phyloP scores from a whole-genome alignment of 2,888 invertebrate species.

The Brenthis hecate region DNA sequence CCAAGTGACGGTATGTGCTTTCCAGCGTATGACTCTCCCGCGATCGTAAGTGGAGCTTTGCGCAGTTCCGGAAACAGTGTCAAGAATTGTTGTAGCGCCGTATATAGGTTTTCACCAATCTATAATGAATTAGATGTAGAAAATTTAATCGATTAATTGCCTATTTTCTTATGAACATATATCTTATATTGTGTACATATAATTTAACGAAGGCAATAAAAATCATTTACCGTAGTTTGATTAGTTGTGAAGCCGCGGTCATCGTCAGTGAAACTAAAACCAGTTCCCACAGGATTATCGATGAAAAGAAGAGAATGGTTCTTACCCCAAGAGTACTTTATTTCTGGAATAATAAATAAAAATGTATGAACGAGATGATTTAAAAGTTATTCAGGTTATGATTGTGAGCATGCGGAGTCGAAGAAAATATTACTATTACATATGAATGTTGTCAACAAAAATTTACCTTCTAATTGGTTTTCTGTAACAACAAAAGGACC shows the following conservation, averaged over 20 bases:
- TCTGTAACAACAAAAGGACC: conserved; percentile 83
- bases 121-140: conserved; percentile 41
- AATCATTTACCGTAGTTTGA: conserved; percentile 77
- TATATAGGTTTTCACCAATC: conserved; percentile 84
- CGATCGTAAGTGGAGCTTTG: conserved; percentile 83
- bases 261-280: conserved; percentile 85
- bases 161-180: not conserved
- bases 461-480: conserved; percentile 63
- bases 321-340: conserved; percentile 83
- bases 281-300: conserved; percentile 86
- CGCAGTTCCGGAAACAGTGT: conserved; percentile 83
- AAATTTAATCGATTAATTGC: not conserved
- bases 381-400: not conserved
- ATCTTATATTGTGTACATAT: not conserved
- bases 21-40: conserved; percentile 86
- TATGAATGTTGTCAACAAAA: not conserved
- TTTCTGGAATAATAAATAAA: conserved; percentile 56
- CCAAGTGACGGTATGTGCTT: conserved; percentile 83
- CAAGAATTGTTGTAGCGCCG: conserved; percentile 84
- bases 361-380: not conserved
- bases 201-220: not conserved
- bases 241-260: conserved; percentile 84
- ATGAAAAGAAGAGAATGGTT: conserved; percentile 85
- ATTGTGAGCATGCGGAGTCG: too few relatives aligned
- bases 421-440: too few relatives aligned